Base-by-base conservation (phyloP, 92 coral and sea anemone genomes). In the Palythoa grandiflora region DNA sequence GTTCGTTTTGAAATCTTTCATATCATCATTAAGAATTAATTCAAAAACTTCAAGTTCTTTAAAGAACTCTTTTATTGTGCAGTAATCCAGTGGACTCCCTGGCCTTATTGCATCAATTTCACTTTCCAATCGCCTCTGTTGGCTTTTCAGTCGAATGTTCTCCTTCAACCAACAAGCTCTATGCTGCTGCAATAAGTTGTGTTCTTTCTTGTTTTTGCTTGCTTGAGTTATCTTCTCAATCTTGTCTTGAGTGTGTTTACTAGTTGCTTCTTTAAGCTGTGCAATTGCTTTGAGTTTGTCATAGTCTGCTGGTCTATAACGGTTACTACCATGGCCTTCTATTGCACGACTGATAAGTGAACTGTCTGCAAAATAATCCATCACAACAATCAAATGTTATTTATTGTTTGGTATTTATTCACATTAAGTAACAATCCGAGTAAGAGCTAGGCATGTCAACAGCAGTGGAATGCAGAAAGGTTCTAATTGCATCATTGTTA, bases 251-350 rank as follows among this genome's bases (percentile, higher is more conserved):
- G 99, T 91, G 76, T 89, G 89, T 38, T 93, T 92, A 9, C 97
- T 94, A 9, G 98, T 91, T 2, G 97, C 99, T 71, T 91, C 93
- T 84, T 93, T 97, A 66, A 97, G 91, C 54, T 95, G 96, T 20
- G 99, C 92, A 66, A 97, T 92, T 65, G 99, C 99, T 75, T 92
- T 94, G 47, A 97, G 98, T 90, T 97, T 97, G 77, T 87, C 98
- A 89, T 97, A 97, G 51, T 97, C 93, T 12, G 92, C 93, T 4
- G 95, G 94, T 83, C 92, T 95, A 72, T 93, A 97, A 38, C 93
- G 89, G 87, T 90, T 90, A 77, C 95, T 95, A 9, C 85, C 87
- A 40, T 92, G 95, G 9, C 99, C 99, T 79, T 94, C 95, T 12
- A 93, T 87, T 21, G 94, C 89, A 39, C 97, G 95, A 77, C 92